Conservation (phyloP, 2,797 vertebrate genomes). For the Rhinatrema bivittatum region DNA sequence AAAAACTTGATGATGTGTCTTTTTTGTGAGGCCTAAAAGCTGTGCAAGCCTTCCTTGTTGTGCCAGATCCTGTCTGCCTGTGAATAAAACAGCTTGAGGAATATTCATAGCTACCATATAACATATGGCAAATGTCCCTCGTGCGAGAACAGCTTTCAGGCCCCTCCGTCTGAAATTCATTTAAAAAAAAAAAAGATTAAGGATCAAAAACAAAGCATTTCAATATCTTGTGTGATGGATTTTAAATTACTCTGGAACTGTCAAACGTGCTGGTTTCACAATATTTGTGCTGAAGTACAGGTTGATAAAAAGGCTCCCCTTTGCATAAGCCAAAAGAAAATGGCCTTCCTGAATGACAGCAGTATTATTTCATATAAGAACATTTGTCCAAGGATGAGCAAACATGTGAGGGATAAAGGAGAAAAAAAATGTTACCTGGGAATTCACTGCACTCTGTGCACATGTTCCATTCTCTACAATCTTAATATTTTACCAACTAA, state of each 20-base stretch:
- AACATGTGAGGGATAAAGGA: neutral
- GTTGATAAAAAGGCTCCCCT: neutral
- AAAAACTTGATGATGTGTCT: constrained; percentile 15
- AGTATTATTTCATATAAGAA: constrained; percentile 11
- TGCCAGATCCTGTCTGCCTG: constrained; percentile 9
- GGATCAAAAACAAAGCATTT: constrained; percentile 1
- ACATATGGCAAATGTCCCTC: constrained; percentile 19
- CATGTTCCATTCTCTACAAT: too few relatives aligned
- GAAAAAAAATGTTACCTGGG: neutral
- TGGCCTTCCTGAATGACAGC: constrained; percentile 2
- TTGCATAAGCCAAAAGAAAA: neutral
- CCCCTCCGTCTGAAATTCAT: constrained; percentile 22
- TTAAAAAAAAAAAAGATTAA: constrained; percentile 8
- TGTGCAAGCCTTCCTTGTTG: neutral
- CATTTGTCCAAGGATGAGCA: constrained; percentile 19
- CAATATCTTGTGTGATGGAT: neutral
- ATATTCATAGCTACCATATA: constrained; percentile 13
- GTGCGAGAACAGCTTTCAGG: constrained; percentile 13
- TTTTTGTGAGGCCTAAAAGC: constrained; percentile 11
- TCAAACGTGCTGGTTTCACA: constrained; percentile 3
- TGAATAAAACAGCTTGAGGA: constrained; percentile 15
- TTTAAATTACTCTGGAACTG: constrained; percentile 11
- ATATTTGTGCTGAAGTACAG: neutral
- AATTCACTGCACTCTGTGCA: neutral
- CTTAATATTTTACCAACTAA: rapidly evolving